These are phyloP conservation scores for Geopemphigus sp. DNA, from an alignment of 1,140 invertebrate species.

Conservation along the genomic window DNA sequence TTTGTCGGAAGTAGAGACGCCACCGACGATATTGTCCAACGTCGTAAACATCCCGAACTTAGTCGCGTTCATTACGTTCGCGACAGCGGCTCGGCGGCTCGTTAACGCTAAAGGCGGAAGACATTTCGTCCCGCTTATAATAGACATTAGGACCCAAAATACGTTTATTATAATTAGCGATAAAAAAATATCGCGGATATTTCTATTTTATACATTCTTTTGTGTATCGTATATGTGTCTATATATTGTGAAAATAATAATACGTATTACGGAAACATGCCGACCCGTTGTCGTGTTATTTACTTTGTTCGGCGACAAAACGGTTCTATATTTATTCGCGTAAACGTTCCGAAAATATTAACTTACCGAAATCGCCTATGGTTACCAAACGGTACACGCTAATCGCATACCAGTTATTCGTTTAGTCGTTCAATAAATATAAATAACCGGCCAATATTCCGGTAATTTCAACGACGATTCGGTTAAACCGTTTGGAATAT, in stretches of 20 bases:
- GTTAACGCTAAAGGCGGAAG: conserved; percentile 8
- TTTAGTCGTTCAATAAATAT: too few species aligned
- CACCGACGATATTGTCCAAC: neutral
- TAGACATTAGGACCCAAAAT: neutral
- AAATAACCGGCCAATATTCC: too few species aligned
- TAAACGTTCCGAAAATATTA: neutral
- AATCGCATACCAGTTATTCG: too few species aligned
- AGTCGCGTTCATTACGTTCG: conserved; percentile 2
- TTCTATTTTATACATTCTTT: neutral
- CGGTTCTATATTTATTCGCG: neutral
- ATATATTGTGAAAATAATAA: too few species aligned
- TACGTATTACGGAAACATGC: neutral
- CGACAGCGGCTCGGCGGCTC: neutral
- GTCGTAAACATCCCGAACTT: conserved; percentile 26
- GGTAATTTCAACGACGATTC: too few species aligned
- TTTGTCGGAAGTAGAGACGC: neutral
- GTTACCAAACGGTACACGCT: too few species aligned
- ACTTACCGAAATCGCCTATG: too few species aligned
- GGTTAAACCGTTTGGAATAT: too few species aligned
- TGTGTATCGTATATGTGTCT: too few species aligned
- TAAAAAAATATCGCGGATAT: conserved; percentile 8
- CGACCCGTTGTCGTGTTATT: neutral
- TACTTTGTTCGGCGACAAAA: neutral
- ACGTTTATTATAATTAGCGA: conserved; percentile 24
- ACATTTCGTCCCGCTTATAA: neutral